Conservation (phyloP, 53 echinoderm and acorn worm species). For the Glandiceps talaboti region DNA sequence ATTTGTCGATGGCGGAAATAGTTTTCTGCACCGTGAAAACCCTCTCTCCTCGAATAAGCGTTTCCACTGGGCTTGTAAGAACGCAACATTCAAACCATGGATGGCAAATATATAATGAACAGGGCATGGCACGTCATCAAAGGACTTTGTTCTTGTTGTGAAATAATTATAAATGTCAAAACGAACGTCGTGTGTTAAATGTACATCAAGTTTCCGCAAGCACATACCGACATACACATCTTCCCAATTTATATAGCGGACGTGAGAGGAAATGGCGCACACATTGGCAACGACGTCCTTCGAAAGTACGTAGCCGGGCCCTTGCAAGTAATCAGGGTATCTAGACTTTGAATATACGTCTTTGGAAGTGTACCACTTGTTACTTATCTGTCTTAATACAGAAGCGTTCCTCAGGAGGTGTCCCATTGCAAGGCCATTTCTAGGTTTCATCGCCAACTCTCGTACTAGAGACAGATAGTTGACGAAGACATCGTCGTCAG, state of each 20-base stretch:
- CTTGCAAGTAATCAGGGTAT: conserved; percentile 49
- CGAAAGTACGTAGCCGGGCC: conserved; percentile 49
- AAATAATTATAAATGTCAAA: too few species aligned
- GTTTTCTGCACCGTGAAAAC: too few species aligned
- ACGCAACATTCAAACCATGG: too few species aligned
- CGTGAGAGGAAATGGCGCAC: conserved; percentile 24
- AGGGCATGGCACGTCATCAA: too few species aligned
- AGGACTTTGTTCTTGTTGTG: too few species aligned
- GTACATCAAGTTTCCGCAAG: conserved; percentile 27
- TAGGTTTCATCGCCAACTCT: conserved; percentile 15
- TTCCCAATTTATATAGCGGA: conserved; percentile 53
- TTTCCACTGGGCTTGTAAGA: too few species aligned
- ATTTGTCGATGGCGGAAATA: too few species aligned
- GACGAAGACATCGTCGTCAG: conserved; percentile 59
- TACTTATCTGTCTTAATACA: conserved; percentile 22
- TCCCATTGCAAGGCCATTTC: conserved; percentile 22
- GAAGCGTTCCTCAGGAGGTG: conserved; percentile 14
- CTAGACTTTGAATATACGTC: conserved; percentile 28
- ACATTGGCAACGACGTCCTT: conserved; percentile 26
- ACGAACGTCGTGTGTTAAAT: conserved; percentile 14
- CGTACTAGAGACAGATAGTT: conserved; percentile 30
- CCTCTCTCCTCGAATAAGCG: too few species aligned
- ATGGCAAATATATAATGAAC: too few species aligned
- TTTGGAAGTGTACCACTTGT: conserved; percentile 47
- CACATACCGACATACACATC: conserved; percentile 57